Conservation (phyloP, 2,888 invertebrate species). For the Stenolophus ochropezus region DNA sequence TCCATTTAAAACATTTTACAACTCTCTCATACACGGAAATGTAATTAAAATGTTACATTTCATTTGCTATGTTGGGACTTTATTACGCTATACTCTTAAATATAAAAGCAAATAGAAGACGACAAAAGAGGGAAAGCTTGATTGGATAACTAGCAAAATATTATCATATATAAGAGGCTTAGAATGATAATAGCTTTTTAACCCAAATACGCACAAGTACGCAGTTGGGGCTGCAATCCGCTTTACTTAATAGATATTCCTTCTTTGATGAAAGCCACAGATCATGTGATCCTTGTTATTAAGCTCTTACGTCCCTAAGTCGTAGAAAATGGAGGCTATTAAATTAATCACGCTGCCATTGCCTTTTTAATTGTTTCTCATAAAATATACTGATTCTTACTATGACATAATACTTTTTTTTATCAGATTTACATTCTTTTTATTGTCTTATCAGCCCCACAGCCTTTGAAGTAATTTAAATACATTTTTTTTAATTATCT, state of each 20-base stretch:
- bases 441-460: no score
- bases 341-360: no score
- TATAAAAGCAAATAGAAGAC: not conserved
- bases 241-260: no score
- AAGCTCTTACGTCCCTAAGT: no score
- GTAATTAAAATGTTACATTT: slow-evolving; percentile 38
- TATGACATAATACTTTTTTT: no score
- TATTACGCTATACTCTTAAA: slow-evolving; percentile 14
- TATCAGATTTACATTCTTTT: no score
- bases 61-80: not conserved
- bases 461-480: no score
- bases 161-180: not conserved
- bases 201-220: not conserved
- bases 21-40: slow-evolving; percentile 32
- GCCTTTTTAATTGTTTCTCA: no score
- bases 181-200: not conserved
- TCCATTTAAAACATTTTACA: slow-evolving; percentile 39
- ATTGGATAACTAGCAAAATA: not conserved
- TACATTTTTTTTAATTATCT: no score
- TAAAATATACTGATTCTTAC: no score
- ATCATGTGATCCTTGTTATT: not conserved
- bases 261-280: not conserved
- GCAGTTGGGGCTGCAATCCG: not conserved
- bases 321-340: no score
- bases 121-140: not conserved